A percentile compares a stretch with the other conserved stretches of the same genome.
phyloP scores from a whole-genome alignment of 2,113 vertebrate species.

The Holacanthus passer region DNA sequence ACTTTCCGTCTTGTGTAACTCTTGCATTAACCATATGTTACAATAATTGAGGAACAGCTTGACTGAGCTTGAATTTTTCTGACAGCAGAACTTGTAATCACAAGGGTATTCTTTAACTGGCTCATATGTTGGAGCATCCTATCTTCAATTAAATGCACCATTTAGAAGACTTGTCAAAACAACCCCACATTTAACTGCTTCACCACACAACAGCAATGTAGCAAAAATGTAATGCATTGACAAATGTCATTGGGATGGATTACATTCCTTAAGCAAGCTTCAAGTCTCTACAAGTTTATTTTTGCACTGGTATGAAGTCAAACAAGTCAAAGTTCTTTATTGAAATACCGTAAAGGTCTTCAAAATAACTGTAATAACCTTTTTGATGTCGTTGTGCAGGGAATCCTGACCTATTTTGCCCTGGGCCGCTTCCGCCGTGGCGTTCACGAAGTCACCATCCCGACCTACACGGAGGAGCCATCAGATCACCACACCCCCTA shows the following conservation, averaged over 20 bases:
- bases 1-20: background rate
- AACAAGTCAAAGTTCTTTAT: background rate
- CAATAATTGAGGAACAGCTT: background rate
- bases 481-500: conserved; percentile 80
- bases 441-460: conserved; percentile 82
- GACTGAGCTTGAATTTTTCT: background rate
- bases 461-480: conserved; percentile 84
- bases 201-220: background rate
- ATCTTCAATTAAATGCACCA: background rate
- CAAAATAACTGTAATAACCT: background rate
- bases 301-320: background rate
- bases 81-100: background rate
- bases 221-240: background rate
- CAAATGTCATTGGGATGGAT: background rate
- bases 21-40: background rate
- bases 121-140: background rate
- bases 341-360: background rate
- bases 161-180: background rate
- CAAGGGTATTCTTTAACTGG: background rate
- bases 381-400: conserved; percentile 74
- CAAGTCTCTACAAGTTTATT: background rate
- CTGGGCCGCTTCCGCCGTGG: conserved; percentile 89
- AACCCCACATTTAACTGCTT: background rate
- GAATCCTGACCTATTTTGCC: conserved; percentile 85
- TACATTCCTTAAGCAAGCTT: background rate